These are phyloP conservation scores for Xiphias gladius DNA, from an alignment of 2,113 vertebrate genomes.

Conservation along the genomic window DNA sequence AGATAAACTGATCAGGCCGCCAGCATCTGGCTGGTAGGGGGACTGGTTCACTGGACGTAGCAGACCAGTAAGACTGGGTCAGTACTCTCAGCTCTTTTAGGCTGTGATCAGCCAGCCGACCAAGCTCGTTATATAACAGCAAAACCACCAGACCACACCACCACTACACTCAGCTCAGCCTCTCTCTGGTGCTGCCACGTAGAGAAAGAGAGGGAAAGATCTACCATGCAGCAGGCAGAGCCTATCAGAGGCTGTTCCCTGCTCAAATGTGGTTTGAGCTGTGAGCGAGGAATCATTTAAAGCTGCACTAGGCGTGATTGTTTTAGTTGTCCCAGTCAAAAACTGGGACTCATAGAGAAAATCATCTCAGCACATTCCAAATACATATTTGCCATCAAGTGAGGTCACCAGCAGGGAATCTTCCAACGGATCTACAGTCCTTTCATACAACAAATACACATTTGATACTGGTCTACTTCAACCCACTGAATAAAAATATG, in stretches of 20 bases:
- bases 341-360: neutral
- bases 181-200: slow-evolving; percentile 63
- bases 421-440: neutral
- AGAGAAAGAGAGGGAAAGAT: slow-evolving; percentile 21
- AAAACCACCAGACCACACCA: slow-evolving; percentile 48
- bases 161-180: slow-evolving; percentile 31
- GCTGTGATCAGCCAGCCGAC: slow-evolving; percentile 36
- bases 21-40: slow-evolving; percentile 10
- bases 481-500: neutral
- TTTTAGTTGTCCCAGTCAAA: slow-evolving; percentile 2
- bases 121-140: slow-evolving; percentile 61
- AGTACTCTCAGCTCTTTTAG: slow-evolving; percentile 38
- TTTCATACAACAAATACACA: neutral
- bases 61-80: neutral
- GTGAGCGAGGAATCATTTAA: slow-evolving; percentile 7
- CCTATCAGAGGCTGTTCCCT: neutral
- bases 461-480: neutral
- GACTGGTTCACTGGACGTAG: slow-evolving; percentile 25
- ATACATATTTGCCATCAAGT: neutral
- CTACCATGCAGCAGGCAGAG: neutral
- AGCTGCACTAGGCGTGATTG: neutral
- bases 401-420: slow-evolving; percentile 2
- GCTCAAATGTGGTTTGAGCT: slow-evolving; percentile 18
- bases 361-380: neutral
- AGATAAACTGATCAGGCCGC: slow-evolving; percentile 38